phyloP scores from a whole-genome alignment of 2,888 invertebrate genomes.

The Patella pellucida region DNA sequence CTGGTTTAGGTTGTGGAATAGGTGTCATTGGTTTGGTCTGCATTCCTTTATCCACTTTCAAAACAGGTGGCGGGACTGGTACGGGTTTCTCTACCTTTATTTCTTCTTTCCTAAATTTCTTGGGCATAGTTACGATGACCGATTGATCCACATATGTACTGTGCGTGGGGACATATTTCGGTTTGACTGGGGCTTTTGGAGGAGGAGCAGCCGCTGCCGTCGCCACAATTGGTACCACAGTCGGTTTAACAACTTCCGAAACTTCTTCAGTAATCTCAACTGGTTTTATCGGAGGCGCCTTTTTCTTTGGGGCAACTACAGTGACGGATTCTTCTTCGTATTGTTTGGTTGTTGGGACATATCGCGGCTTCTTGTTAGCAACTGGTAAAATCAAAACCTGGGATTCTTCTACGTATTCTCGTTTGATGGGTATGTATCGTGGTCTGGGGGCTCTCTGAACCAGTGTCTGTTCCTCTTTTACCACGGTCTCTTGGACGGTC shows the following conservation, averaged over 20 bases:
- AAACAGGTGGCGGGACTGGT: background rate
- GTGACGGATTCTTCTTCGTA: background rate
- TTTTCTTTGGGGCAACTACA: background rate
- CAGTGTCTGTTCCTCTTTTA: background rate
- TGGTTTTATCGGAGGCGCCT: background rate
- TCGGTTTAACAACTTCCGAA: background rate
- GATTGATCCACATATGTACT: background rate
- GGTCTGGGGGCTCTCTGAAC: background rate
- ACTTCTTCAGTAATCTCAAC: background rate
- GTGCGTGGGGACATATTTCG: background rate
- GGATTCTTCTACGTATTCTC: background rate
- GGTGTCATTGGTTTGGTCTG: background rate
- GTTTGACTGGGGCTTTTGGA: background rate
- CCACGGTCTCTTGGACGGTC: background rate
- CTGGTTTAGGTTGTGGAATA: background rate
- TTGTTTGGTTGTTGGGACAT: background rate
- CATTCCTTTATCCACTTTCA: background rate
- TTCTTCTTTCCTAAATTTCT: background rate
- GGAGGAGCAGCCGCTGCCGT: background rate
- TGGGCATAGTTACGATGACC: background rate
- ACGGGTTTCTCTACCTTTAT: background rate
- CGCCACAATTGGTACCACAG: background rate
- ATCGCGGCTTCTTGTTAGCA: background rate
- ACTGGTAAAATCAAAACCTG: background rate
- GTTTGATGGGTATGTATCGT: background rate